Conservation (phyloP, 2,888 invertebrate species). For the Drosophila aldrichi region DNA sequence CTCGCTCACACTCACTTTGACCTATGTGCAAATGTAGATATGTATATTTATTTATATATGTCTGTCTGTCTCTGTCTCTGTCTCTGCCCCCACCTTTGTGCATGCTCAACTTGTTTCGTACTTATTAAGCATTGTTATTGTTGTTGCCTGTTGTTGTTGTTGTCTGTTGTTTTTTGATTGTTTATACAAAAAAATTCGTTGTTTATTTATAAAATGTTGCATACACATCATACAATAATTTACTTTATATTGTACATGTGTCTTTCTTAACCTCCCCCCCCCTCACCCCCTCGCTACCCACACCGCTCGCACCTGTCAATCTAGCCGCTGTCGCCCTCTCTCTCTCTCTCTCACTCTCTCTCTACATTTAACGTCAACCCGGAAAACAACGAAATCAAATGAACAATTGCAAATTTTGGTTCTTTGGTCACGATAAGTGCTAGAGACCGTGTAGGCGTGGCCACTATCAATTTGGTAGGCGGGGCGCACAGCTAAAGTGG, state of each 20-base stretch:
- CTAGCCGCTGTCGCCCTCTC: neutral
- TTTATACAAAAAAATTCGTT: conserved; percentile 54
- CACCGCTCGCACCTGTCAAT: conserved; percentile 1
- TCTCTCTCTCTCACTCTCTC: neutral
- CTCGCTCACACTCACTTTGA: conserved; percentile 11
- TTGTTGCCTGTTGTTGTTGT: conserved; percentile 13
- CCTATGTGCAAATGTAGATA: conserved; percentile 16
- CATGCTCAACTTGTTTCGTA: conserved; percentile 51
- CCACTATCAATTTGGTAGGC: conserved; percentile 10
- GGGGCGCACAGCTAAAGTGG: conserved; percentile 4
- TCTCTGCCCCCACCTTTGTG: conserved; percentile 25
- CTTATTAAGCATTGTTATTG: conserved; percentile 24
- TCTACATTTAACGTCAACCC: conserved; percentile 42
- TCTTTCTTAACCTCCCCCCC: conserved; percentile 14
- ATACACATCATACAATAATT: conserved; percentile 68
- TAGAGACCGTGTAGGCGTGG: conserved; percentile 49
- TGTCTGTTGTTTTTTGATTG: conserved; percentile 46
- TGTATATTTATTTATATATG: neutral
- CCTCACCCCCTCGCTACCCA: neutral
- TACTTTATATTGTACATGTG: conserved; percentile 55
- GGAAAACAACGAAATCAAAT: conserved; percentile 59
- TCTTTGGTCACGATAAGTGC: conserved; percentile 37
- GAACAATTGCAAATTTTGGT: conserved; percentile 59
- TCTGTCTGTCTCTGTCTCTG: neutral
- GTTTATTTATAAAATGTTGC: conserved; percentile 73